phyloP scores from a whole-genome alignment of 2,113 vertebrate species.

The Hyla sarda region DNA sequence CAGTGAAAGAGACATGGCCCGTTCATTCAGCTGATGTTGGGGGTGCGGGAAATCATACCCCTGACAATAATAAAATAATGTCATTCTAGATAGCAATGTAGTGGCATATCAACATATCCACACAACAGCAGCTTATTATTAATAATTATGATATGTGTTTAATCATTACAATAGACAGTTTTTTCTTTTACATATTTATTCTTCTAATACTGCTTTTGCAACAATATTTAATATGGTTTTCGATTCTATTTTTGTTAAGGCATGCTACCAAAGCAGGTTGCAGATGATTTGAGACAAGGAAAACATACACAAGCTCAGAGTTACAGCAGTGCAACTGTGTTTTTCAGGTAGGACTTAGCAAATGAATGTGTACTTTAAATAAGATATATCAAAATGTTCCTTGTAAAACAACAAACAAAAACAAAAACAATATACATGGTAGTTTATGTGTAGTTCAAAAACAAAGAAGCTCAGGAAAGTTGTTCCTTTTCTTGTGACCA shows the following conservation, averaged over 20 bases:
- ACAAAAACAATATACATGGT: not conserved
- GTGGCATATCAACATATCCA: not conserved
- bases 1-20: not conserved
- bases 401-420: not conserved
- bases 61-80: not conserved
- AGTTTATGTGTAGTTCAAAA: not conserved
- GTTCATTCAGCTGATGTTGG: not conserved
- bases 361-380: not conserved
- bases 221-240: conserved; percentile 23
- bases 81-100: not conserved
- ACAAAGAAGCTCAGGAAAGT: no score
- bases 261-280: conserved; percentile 84
- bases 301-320: conserved; percentile 79
- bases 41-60: not conserved
- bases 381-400: not conserved
- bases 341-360: conserved; percentile 79
- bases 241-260: conserved; percentile 65
- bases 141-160: no score
- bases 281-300: conserved; percentile 82
- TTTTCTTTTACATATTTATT: no score
- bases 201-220: not conserved
- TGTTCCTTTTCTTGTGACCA: no score
- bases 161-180: no score
- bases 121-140: no score
- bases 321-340: conserved; percentile 81